Conservation (phyloP, 1,140 invertebrate species). For the Araneus ventricosus region DNA sequence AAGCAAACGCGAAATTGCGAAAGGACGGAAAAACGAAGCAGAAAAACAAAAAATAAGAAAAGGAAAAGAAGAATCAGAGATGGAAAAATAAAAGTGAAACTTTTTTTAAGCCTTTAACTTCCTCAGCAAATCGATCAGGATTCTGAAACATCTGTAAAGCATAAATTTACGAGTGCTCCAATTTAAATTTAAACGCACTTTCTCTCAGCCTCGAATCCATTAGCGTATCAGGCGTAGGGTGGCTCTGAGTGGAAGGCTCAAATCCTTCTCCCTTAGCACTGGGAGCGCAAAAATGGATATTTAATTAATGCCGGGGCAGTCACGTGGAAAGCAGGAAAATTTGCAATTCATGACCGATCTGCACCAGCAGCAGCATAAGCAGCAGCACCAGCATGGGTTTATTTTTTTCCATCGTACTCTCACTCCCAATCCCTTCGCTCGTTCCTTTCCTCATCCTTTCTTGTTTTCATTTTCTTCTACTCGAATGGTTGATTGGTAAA, state of each 20-base stretch:
- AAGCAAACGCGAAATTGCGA: background rate
- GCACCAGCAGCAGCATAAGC: slow-evolving; percentile 14
- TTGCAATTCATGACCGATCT: slow-evolving; percentile 73
- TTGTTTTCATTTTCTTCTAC: slow-evolving; percentile 57
- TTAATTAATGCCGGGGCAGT: slow-evolving; percentile 66
- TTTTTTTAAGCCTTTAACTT: background rate
- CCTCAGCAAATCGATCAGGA: slow-evolving; percentile 15
- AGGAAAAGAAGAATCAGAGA: background rate
- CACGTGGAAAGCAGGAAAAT: slow-evolving; percentile 70
- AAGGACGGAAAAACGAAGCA: background rate
- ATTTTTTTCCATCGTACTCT: slow-evolving; percentile 1
- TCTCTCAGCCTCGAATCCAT: slow-evolving; percentile 58
- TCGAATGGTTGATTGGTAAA: slow-evolving; percentile 68
- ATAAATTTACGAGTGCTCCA: slow-evolving; percentile 72
- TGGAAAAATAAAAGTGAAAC: background rate
- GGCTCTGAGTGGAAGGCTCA: background rate
- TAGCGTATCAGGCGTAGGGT: slow-evolving; percentile 38
- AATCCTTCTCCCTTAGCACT: slow-evolving; percentile 19
- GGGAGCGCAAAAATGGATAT: slow-evolving; percentile 71
- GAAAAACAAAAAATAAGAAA: background rate
- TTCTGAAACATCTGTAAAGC: slow-evolving; percentile 74
- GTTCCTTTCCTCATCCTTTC: background rate
- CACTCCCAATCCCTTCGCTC: background rate
- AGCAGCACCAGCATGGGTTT: too few species aligned
- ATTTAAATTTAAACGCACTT: slow-evolving; percentile 74